Base-by-base conservation (phyloP, 2,113 vertebrate genomes). In the Nothocercus nigrocapillus region DNA sequence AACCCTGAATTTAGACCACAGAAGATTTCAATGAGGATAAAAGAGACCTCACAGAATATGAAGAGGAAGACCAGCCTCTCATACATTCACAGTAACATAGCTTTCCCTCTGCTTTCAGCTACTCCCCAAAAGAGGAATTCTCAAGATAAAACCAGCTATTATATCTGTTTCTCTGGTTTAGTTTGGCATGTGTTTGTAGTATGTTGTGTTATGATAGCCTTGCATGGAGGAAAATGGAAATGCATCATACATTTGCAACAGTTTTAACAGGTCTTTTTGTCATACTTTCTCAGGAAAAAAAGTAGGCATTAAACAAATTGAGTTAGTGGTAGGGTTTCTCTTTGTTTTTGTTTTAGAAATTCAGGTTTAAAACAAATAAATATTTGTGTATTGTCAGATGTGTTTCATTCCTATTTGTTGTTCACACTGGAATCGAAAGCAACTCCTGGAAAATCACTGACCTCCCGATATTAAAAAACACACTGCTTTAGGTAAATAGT, bases 331-430 rank as follows among this genome's bases (percentile, higher is more conserved):
- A 11, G 59, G 9, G 9, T 49, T 49, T 49, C 10, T 11, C 21
- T 44, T 49, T 10, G 10, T 2, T 27, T 94, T 69, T 67, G 12
- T 13, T 28, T 49, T 10, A 59, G 61, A 74, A 94, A 62, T 12
- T 70, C 11, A 7, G 5, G 8, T 77, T 87, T 89, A 38, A 88
- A 61, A 5, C 9, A 24, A 40, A 59, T 13, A 32, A 44, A 28
- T 32, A 47, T 76, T 47, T 36, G 58, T 22, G n/a, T 11, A 0
- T 38, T 0, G 1, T 51, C 21, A 32, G 54, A 61, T 0, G 0
- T 4, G 0, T 69, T 84, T 20, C 1, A 4, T 30, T 44, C 51
- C 5, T 34, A 10, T 81, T 58, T 21, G 38, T 28, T 75, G 7
- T 2, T 42, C 61, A 32, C 27, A 5, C 34, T 2, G 10, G 44